Conservation (phyloP, 2,797 vertebrate genomes). For the Avahi laniger region DNA sequence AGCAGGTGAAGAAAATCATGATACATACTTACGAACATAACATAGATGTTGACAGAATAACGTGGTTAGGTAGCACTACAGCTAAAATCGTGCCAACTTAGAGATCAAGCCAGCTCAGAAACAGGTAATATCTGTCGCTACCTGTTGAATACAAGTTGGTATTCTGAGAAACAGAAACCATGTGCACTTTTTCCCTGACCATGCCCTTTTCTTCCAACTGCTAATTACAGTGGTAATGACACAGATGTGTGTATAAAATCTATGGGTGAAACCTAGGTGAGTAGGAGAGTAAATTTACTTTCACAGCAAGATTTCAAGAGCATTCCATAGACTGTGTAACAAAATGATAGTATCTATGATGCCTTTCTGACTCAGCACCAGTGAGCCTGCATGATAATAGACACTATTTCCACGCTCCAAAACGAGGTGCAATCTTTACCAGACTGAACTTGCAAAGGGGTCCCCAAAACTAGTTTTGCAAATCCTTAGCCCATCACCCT, state of each 20-base stretch:
- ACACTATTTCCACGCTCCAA: not conserved
- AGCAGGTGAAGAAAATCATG: not conserved
- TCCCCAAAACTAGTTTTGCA: not conserved
- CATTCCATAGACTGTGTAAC: not conserved
- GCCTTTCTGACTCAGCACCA: not conserved
- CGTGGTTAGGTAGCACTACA: rapidly evolving
- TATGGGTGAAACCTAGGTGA: not conserved
- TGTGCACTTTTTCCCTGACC: not conserved
- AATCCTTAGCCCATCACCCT: not conserved
- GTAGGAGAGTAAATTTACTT: not conserved
- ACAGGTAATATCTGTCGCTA: rapidly evolving
- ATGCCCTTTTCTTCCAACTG: not conserved
- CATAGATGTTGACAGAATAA: rapidly evolving
- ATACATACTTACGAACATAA: not conserved
- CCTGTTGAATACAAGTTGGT: too few species aligned
- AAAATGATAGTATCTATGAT: not conserved
- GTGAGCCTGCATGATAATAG: not conserved
- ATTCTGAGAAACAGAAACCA: too few species aligned
- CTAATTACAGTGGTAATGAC: too few species aligned
- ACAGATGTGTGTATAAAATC: not conserved
- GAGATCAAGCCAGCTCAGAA: rapidly evolving
- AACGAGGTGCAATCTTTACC: not conserved
- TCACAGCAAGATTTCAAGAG: not conserved
- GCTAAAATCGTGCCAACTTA: rapidly evolving
- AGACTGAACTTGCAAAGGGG: not conserved